Base-by-base conservation (phyloP, 2,888 invertebrate species). In the Crepidodera aurea region DNA sequence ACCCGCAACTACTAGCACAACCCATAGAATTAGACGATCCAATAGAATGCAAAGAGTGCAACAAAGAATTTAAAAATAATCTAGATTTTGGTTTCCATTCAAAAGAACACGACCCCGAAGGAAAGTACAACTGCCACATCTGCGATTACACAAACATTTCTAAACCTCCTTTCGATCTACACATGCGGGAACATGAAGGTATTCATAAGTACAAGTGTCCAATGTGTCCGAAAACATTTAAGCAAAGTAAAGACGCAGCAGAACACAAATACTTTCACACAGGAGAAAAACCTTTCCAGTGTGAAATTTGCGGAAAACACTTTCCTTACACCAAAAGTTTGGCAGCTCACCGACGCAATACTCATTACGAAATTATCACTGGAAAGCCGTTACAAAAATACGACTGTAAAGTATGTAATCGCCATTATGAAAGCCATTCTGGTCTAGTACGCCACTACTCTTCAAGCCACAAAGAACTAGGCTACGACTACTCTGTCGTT, bases 1-100 rank as follows among this genome's bases (percentile, higher is more conserved):
- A 37, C 18, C 64, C 60, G 6, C 67, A 63, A 54, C 61, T 64
- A 22, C 34, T 64, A 10, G 65, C 64, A n/a, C 62, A 62, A 46
- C 69, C 71, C 8, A 51, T 69, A 8, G 71, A 73, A 40, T 75
- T 55, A 77, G 77, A 55, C 69, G 70, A 71, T 7, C 80, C 82
- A 1, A 83, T 85, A 42, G 82, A 82, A 50, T 86, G 86, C 62
- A 83, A 83, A 59, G 62, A 83, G 46, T 86, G 86, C 44, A 83
- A 83, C 1, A 82, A 84, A 62, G 77, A 83, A 5, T 86, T 84
- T 65, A 84, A 83, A 29, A 74, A 71, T 42, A 73, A 77, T 53
- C 67, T 78, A 22, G 78, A 75, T 6, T 78, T 75, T 57, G 79
- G 76, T 0, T 60, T 78, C 16, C 79, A 79, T 58, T 77, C 77